A percentile compares a stretch with the other conserved stretches of the same genome.
Conservation (phyloP, 2,888 invertebrate genomes). For the Drosophila maculinotata region DNA sequence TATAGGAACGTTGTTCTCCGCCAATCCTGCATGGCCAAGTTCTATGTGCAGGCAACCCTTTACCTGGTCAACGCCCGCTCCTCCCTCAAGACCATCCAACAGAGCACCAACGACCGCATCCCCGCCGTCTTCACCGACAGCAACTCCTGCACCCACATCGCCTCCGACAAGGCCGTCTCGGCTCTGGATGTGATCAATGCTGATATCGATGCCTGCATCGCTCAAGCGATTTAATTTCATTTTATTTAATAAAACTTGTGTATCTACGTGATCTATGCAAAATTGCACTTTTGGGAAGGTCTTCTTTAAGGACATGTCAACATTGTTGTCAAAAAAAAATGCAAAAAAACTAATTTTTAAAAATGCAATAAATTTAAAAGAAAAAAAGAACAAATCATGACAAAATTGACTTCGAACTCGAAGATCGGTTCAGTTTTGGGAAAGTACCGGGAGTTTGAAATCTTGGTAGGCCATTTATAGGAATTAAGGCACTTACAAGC, state of each 20-base stretch:
- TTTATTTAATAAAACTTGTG: constrained; percentile 8
- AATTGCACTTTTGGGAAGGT: too few species aligned
- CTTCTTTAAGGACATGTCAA: too few species aligned
- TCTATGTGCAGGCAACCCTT: constrained; percentile 58
- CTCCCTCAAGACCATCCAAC: constrained; percentile 71
- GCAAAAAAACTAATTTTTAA: too few species aligned
- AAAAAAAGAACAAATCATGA: too few species aligned
- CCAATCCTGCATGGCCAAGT: constrained; percentile 60
- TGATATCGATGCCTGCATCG: constrained; percentile 60
- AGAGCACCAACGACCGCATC: constrained; percentile 64
- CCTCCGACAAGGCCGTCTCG: constrained; percentile 60
- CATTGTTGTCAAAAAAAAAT: too few species aligned
- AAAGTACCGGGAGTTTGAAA: too few species aligned
- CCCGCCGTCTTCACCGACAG: constrained; percentile 68
- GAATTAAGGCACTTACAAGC: too few species aligned
- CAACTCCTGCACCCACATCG: constrained; percentile 67
- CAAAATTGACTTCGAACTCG: too few species aligned
- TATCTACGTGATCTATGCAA: not conserved
- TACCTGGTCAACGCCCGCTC: constrained; percentile 57
- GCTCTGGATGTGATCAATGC: constrained; percentile 54
- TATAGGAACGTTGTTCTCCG: constrained; percentile 53
- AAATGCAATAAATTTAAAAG: too few species aligned
- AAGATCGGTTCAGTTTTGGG: too few species aligned
- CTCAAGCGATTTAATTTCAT: not conserved
- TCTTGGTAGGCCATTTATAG: too few species aligned